Evolutionary conservation across 2,888 invertebrate genomes (phyloP).

Genomic region (Elysia crispata): DNA sequence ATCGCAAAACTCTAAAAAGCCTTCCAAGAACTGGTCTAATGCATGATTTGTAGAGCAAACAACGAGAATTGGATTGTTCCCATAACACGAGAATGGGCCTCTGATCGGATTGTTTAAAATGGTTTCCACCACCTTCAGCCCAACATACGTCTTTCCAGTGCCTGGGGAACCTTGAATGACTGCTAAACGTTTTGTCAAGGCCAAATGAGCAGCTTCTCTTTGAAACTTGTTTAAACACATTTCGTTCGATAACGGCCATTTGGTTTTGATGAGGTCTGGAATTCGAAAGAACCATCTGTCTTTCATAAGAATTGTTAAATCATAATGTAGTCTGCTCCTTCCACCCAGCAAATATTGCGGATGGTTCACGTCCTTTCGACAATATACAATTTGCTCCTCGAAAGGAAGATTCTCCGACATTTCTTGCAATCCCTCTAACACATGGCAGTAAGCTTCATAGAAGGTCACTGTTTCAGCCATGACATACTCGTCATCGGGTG

Average conservation of each 20-base stretch:
- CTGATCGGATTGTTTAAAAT: too few species aligned
- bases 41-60: slow-evolving; percentile 77
- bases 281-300: neutral
- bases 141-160: slow-evolving; percentile 90
- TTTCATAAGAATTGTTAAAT: slow-evolving; percentile 40
- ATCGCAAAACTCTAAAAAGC: slow-evolving; percentile 59
- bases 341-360: slow-evolving; percentile 56
- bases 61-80: slow-evolving; percentile 69
- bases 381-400: slow-evolving; percentile 61
- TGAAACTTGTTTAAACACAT: slow-evolving; percentile 56
- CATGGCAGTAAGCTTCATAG: slow-evolving; percentile 89
- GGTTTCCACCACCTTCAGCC: slow-evolving; percentile 83
- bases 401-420: slow-evolving; percentile 74
- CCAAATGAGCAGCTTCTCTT: slow-evolving; percentile 67
- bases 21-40: slow-evolving; percentile 57
- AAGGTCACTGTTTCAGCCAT: slow-evolving; percentile 89
- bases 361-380: slow-evolving; percentile 57
- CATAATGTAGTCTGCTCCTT: slow-evolving; percentile 17
- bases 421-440: slow-evolving; percentile 84
- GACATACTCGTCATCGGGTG: slow-evolving; percentile 66
- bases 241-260: too few species aligned
- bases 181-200: slow-evolving; percentile 72
- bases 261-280: neutral
- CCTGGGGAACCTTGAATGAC: slow-evolving; percentile 85
- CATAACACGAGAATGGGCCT: too few species aligned